Evolutionary conservation across 2,113 vertebrate species (phyloP), one percentile per base, ranked within the genome.

Genomic region (Ranitomeya imitator): DNA sequence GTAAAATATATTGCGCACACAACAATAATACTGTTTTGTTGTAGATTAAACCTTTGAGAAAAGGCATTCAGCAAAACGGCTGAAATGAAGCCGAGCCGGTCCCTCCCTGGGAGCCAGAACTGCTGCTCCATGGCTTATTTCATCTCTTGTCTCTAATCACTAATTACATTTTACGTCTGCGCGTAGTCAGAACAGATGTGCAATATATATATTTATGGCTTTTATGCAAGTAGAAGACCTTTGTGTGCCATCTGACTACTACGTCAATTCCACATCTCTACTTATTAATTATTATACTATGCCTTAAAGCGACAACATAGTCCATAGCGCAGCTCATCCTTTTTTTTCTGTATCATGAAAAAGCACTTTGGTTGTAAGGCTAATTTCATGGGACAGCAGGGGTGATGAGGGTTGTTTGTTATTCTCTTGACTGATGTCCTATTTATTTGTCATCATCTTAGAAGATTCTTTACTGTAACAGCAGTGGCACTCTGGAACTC

Each of bases 1-100:
- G 69, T 76, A 85, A 85, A 85, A 85, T 59, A 85, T 85, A 76
- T 85, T 85, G 69, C 51, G 69, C 23, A 85, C 23, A 74, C 60
- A 85, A 76, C 69, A 85, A 76, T 85, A 74, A 59, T 55, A 73
- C 31, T 31, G n/a, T 76, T 73, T 85, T 85, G 18, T 85, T 59
- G 71, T 60, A 37, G 54, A 71, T 69, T 74, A 85, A 85, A 55
- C 84, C 52, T 60, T 76, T 26, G 69, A 85, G 55, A 76, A 60
- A 76, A 45, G 60, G 26, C 52, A 85, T 85, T 74, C 52, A 85
- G 51, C 84, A 85, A 45, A 71, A 71, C 84, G 61, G 69, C 52
- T 76, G 84, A 74, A 37, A 76, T 85, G 69, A 76, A 26, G 82
- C 45, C 69, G 84, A 85, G 67, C 19, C 7, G 71, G 69, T 71